Evolutionary conservation across 64 coral and sea anemone genomes (phyloP).

Genomic region (Montipora sp.): DNA sequence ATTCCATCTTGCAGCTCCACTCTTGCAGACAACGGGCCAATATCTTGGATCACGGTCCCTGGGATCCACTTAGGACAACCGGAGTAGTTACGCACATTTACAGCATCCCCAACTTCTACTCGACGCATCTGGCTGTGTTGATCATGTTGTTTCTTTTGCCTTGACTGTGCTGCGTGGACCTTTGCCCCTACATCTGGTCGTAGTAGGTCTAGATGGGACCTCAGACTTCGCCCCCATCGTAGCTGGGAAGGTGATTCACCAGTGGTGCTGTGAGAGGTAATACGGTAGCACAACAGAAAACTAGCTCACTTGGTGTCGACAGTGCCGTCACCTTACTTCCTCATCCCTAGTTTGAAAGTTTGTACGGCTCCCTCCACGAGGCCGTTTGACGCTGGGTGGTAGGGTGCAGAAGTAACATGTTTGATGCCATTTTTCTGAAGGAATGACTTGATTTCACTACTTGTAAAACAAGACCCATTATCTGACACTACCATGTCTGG

Average conservation of each 20-base stretch:
- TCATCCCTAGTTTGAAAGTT: conserved; percentile 65
- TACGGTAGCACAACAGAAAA: too few relatives aligned
- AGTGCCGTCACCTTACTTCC: neutral
- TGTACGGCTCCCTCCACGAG: conserved; percentile 41
- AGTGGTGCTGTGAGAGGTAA: too few relatives aligned
- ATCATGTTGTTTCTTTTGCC: too few relatives aligned
- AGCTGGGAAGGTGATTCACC: too few relatives aligned
- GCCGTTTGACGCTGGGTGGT: conserved; percentile 36
- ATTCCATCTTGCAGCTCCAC: neutral
- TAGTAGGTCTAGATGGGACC: too few relatives aligned
- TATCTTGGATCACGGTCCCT: conserved; percentile 29
- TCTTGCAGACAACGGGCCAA: neutral
- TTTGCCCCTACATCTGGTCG: conserved; percentile 1
- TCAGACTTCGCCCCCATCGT: too few relatives aligned
- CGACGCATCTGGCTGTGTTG: too few relatives aligned
- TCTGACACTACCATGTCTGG: conserved; percentile 19
- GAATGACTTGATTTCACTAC: too few relatives aligned
- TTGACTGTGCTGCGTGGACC: conserved; percentile 3
- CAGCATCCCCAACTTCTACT: neutral
- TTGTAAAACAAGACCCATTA: too few relatives aligned
- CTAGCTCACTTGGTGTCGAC: too few relatives aligned
- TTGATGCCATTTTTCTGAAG: conserved; percentile 30
- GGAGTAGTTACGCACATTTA: conserved; percentile 11
- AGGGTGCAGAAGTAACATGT: conserved; percentile 39
- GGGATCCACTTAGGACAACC: neutral